Percentiles rank a stretch among this genome's conserved stretches.
These are phyloP conservation scores for Oreonectes daqikongensis DNA, from an alignment of 2,797 vertebrate genomes.

Conservation along the genomic window DNA sequence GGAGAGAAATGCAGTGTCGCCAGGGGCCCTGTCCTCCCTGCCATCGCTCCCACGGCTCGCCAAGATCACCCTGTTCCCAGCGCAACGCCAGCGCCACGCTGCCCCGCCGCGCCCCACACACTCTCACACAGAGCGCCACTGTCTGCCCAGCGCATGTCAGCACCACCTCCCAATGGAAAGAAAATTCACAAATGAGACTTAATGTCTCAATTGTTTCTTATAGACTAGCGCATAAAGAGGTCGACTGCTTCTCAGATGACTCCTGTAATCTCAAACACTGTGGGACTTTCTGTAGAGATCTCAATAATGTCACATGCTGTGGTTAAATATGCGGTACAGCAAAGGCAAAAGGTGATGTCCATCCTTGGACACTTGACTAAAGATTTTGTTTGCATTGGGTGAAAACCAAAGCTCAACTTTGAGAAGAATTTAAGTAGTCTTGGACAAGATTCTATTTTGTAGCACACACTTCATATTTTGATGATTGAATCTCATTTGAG, in stretches of 20 bases:
- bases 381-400: too few species aligned
- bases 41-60: conserved; percentile 62
- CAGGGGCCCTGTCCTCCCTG: conserved; percentile 58
- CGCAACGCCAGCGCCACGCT: conserved; percentile 53
- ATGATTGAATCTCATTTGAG: too few species aligned
- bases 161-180: conserved; percentile 44
- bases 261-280: background rate
- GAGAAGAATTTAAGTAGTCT: too few species aligned
- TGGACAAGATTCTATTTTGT: too few species aligned
- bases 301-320: too few species aligned
- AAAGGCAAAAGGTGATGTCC: too few species aligned
- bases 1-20: conserved; percentile 40
- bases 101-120: conserved; percentile 39
- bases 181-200: background rate
- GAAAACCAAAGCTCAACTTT: too few species aligned
- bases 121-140: conserved; percentile 54
- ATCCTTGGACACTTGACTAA: too few species aligned
- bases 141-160: conserved; percentile 46
- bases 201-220: background rate
- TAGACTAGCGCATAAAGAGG: background rate
- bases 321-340: too few species aligned
- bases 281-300: too few species aligned
- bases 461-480: too few species aligned
- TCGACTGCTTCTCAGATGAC: background rate
- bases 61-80: conserved; percentile 60